Evolutionary conservation across 2,888 invertebrate species (phyloP), one percentile per base, ranked within the genome.

Genomic region (Rugalucina vietnamica): DNA sequence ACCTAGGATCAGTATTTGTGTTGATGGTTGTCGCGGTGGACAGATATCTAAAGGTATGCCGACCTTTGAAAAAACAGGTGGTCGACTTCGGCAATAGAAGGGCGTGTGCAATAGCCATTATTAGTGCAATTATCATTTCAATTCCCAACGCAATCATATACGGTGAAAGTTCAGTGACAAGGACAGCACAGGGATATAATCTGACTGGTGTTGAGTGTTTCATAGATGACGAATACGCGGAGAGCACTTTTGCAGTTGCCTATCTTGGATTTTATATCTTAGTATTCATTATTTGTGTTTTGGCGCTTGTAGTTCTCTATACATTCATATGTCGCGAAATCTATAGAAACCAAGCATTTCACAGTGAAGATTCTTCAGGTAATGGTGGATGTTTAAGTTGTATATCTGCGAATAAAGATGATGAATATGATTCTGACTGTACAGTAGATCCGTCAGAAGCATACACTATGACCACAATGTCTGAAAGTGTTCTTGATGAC

Each of bases 31-130:
- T 89, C 29, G 85, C 86, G 0, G 60, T 89, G 1, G 89, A 89
- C 34, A 82, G 89, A 24, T 93, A 88, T 81, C 69, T 89, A 27
- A 92, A 91, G 57, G 88, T 93, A 0, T 91, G 91, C 36, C 82
- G 86, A 29, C 92, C 92, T 1, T 79, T 91, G 4, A 88, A 88
- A 69, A 82, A 77, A 32, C 92, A 92, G 70, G 84, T 92, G 24
- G 50, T 83, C 1, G 79, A 86, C 18, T 82, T 83, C 21, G 84
- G 89, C 24, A 87, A 89, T 50, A 90, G 90, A 60, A 39, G 79
- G 21, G 84, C 87, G 0, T 89, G 89, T 78, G 0, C 82, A 2
- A 70, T 89, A 12, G 88, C 89, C 1, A 70, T 80, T 5, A 14
- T 72, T 12, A 74, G 74, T n/a, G 86, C 90, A 3, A 32, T 88